These are phyloP conservation scores for Lathronympha strigana DNA, from an alignment of 2,888 invertebrate genomes.

Conservation along the genomic window DNA sequence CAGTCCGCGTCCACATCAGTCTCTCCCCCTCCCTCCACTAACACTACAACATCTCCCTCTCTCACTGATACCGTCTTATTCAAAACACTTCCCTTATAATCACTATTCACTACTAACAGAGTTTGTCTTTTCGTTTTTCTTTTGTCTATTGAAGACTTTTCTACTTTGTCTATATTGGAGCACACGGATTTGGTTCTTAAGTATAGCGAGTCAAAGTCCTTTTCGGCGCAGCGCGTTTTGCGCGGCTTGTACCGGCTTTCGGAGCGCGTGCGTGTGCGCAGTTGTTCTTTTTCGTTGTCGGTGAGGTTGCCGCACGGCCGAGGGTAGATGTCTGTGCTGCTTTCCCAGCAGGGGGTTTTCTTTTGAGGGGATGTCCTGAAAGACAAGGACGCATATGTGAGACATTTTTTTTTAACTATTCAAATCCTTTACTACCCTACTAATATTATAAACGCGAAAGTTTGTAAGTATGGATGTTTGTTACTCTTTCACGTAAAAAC, in stretches of 20 bases:
- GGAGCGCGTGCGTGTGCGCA: constrained; percentile 86
- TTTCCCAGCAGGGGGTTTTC: constrained; percentile 91
- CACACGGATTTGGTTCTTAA: constrained; percentile 80
- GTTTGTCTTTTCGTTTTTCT: constrained; percentile 84
- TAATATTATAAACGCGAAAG: too few relatives aligned
- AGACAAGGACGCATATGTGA: too few relatives aligned
- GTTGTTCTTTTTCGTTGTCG: constrained; percentile 89
- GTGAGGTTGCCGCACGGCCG: constrained; percentile 92
- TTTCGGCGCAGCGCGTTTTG: constrained; percentile 85
- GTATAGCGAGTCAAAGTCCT: constrained; percentile 89
- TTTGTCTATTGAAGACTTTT: constrained; percentile 50
- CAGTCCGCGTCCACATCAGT: constrained; percentile 87
- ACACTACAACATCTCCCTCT: constrained; percentile 90
- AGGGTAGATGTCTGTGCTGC: constrained; percentile 91
- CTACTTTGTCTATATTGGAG: constrained; percentile 62
- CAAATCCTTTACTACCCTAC: too few relatives aligned
- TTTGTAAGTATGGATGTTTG: too few relatives aligned
- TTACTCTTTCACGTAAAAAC: too few relatives aligned
- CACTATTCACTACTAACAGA: constrained; percentile 87
- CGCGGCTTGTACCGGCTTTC: constrained; percentile 86
- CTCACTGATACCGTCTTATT: constrained; percentile 86
- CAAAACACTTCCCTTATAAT: constrained; percentile 84
- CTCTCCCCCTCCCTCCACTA: constrained; percentile 77
- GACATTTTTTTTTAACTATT: too few relatives aligned
- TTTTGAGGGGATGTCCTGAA: constrained; percentile 80